A percentile compares a stretch with the other conserved stretches of the same genome.
These are phyloP conservation scores for Sebastes trivittatus DNA, from an alignment of 2,797 vertebrate species.

Conservation along the genomic window DNA sequence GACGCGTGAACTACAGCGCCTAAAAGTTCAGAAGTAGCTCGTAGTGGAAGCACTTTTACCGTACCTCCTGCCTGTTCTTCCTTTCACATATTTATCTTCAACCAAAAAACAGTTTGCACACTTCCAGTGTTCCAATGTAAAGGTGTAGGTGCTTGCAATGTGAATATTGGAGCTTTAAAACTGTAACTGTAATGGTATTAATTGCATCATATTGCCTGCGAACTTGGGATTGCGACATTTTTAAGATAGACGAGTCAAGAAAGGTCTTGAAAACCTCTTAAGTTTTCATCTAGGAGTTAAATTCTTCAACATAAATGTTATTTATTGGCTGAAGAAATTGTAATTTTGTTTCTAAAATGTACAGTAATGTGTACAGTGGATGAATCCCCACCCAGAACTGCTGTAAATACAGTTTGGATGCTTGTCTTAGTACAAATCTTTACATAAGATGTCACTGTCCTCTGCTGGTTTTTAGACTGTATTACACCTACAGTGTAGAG, in stretches of 20 bases:
- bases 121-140: neutral
- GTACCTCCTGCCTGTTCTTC: neutral
- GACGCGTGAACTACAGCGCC: slow-evolving; percentile 16
- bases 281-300: neutral
- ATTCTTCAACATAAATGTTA: neutral
- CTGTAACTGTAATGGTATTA: neutral
- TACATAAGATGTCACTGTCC: slow-evolving; percentile 69
- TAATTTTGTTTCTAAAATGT: neutral
- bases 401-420: neutral
- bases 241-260: neutral
- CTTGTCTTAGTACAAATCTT: neutral
- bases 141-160: neutral
- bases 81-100: neutral
- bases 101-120: neutral
- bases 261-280: neutral
- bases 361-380: neutral
- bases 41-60: slow-evolving; percentile 1
- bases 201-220: neutral
- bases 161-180: neutral
- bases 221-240: neutral
- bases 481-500: slow-evolving; percentile 29
- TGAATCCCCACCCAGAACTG: slow-evolving; percentile 1
- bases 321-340: neutral
- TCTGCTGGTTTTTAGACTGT: slow-evolving; percentile 68
- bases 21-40: slow-evolving; percentile 13